Evolutionary conservation across 2,888 invertebrate species (phyloP).

Genomic region (Nasonia oneida): DNA sequence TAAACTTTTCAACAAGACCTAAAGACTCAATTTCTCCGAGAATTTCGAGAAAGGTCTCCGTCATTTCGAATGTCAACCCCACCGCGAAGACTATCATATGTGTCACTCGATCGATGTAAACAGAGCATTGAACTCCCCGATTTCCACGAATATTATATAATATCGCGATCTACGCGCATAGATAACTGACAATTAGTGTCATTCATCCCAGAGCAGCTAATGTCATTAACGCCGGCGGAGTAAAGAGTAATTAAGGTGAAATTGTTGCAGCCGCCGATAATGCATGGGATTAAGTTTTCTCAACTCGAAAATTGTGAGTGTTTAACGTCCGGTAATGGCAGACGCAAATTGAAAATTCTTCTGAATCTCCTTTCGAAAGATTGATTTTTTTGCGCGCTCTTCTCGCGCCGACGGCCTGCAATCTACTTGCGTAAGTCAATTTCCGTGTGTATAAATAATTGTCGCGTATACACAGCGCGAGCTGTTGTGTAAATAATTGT

Average conservation of each 20-base stretch:
- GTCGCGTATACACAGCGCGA: neutral
- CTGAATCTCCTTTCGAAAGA: neutral
- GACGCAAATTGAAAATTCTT: conserved; percentile 1
- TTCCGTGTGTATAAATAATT: neutral
- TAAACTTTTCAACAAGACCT: neutral
- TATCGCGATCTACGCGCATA: neutral
- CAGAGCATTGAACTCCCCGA: neutral
- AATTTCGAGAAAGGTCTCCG: neutral
- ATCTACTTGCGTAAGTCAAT: neutral
- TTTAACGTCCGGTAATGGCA: neutral
- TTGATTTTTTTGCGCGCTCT: no score
- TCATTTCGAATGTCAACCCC: no score
- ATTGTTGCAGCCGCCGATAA: conserved; percentile 24
- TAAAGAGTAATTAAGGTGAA: conserved; percentile 48
- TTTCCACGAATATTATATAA: neutral
- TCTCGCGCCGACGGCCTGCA: no score
- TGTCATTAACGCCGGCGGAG: conserved; percentile 19
- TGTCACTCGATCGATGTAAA: neutral
- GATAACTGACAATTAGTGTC: conserved; percentile 55
- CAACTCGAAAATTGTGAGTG: neutral
- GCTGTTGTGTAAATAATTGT: neutral
- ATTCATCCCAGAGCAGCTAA: conserved; percentile 34
- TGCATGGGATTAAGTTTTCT: conserved; percentile 14
- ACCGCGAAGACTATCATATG: no score
- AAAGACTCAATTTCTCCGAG: neutral